These are phyloP conservation scores for Scortum barcoo DNA, from an alignment of 2,113 vertebrate species.

Conservation along the genomic window DNA sequence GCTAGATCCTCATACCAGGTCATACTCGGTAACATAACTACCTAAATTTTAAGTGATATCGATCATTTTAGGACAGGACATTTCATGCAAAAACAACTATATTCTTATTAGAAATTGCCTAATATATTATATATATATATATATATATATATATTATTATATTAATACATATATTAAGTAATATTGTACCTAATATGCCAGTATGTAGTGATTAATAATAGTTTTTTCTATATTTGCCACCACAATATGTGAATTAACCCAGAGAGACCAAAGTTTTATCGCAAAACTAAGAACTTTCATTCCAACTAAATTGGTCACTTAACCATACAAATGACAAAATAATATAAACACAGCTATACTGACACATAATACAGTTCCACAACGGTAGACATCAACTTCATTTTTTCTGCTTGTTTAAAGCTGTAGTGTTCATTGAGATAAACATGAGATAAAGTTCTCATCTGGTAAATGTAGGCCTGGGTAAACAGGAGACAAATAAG, in stretches of 20 bases:
- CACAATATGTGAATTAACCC: not conserved
- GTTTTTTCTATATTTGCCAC: not conserved
- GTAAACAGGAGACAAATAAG: slow-evolving; percentile 60
- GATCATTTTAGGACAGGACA: not conserved
- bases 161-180: no score
- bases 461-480: slow-evolving; percentile 48
- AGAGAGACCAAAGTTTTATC: not conserved
- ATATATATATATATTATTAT: no score
- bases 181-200: no score
- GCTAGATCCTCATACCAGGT: not conserved
- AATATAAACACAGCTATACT: not conserved
- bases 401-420: slow-evolving; percentile 10
- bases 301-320: not conserved
- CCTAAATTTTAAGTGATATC: not conserved
- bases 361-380: not conserved
- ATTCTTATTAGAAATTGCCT: not conserved
- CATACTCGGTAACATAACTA: not conserved
- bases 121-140: no score
- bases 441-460: slow-evolving; percentile 31
- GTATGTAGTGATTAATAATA: no score
- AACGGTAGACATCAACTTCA: not conserved
- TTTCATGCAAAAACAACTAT: not conserved
- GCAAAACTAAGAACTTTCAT: not conserved
- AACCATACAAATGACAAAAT: not conserved
- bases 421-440: slow-evolving; percentile 2